phyloP scores from a whole-genome alignment of 2,888 invertebrate species.

The Deroplatys truncata region DNA sequence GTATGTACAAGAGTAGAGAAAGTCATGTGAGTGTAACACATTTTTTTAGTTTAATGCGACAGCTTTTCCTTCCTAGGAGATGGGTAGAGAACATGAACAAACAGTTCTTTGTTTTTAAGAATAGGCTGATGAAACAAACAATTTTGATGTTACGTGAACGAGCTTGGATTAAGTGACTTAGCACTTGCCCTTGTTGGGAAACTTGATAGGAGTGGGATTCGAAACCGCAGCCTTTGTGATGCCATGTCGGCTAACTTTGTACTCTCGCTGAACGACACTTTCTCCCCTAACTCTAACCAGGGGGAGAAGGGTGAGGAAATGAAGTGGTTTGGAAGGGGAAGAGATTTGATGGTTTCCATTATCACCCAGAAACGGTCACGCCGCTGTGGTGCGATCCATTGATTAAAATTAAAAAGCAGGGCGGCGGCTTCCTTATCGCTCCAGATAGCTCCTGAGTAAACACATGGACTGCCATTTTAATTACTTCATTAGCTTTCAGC shows the following conservation, averaged over 20 bases:
- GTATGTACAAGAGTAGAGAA: too few species aligned
- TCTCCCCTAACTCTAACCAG: not conserved
- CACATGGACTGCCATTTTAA: not conserved
- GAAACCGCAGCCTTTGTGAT: too few species aligned
- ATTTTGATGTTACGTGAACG: too few species aligned
- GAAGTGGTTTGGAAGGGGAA: not conserved
- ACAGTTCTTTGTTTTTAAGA: too few species aligned
- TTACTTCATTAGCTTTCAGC: not conserved
- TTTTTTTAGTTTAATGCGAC: too few species aligned
- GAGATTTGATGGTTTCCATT: not conserved
- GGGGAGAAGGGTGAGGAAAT: not conserved
- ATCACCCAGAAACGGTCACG: not conserved
- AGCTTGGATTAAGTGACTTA: too few species aligned
- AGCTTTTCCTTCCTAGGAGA: too few species aligned
- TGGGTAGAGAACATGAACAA: too few species aligned
- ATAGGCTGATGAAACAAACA: too few species aligned
- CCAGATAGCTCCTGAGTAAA: not conserved
- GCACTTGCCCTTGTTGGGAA: too few species aligned
- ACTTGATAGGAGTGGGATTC: too few species aligned
- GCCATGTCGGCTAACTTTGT: not conserved
- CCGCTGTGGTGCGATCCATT: not conserved
- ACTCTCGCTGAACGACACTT: not conserved
- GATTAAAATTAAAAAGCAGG: not conserved
- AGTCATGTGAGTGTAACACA: too few species aligned
- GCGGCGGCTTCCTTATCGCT: not conserved